Base-by-base conservation (phyloP, 2,797 vertebrate genomes). In the Peromyscus attwateri region DNA sequence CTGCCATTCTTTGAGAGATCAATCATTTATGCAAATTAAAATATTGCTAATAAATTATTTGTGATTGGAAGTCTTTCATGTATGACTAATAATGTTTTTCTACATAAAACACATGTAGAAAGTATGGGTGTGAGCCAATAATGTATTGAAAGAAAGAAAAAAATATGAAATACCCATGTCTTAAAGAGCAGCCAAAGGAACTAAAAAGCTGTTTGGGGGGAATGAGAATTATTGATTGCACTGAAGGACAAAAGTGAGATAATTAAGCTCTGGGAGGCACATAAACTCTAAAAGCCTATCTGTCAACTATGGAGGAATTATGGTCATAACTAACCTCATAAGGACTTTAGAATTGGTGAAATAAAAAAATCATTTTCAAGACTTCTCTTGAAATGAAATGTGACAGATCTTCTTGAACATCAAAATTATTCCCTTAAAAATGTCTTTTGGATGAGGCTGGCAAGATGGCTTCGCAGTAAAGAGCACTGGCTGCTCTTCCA, bases 311-410 rank as follows among this genome's bases (percentile, higher is more conserved):
- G 46, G 29, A 55, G n/a, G 64, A 6, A 49, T 92, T 87, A 46
- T 62, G n/a, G 75, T 90, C 94, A 92, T 90, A 29, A 73, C 37
- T 77, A 25, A 25, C 40, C 55, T 84, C 91, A 46, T 2, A 80
- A 49, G 60, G 14, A 71, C 68, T 37, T 92, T 68, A 73, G 82
- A 94, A 89, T 89, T 87, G 64, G 79, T 89, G 52, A 94, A 75
- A 94, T 64, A 75, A 14, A 14, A 87, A 88, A 70, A 77, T 77
- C 27, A 87, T 92, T 94, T 96, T 75, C 91, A 95, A 97, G 55
- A 10, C 25, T 60, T 82, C 66, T 83, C 94, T 96, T 81, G 46
- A 89, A 80, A 89, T 84, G 55, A 89, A 80, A 89, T 92, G 16
- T 40, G 66, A 1, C n/a, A 49, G 60, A 75, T 87, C 3, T 71